Conservation (phyloP, 2,888 invertebrate species). For the Selenia dentaria region DNA sequence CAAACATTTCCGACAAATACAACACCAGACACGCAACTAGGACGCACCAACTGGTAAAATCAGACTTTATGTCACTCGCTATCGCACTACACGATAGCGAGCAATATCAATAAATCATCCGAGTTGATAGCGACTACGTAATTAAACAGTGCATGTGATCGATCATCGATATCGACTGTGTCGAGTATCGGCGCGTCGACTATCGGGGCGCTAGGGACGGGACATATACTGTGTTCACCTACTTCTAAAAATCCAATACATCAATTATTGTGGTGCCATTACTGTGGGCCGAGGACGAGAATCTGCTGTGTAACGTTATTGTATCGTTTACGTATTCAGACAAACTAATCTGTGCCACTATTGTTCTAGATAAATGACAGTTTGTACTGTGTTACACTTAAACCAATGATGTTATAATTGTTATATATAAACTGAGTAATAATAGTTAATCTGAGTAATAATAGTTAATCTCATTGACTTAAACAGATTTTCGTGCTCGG, state of each 20-base stretch:
- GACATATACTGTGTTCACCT: conserved; percentile 25
- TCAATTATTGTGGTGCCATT: too few species aligned
- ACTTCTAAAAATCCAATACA: conserved; percentile 30
- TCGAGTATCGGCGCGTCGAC: conserved; percentile 11
- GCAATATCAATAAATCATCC: conserved; percentile 80
- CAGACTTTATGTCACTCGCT: conserved; percentile 32
- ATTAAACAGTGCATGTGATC: conserved; percentile 71
- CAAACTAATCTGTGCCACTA: too few species aligned
- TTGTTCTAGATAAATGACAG: too few species aligned
- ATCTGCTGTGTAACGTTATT: too few species aligned
- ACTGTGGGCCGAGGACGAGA: too few species aligned
- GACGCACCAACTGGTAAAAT: conserved; percentile 24
- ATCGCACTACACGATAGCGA: conserved; percentile 49
- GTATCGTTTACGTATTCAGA: too few species aligned
- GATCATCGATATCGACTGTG: conserved; percentile 56
- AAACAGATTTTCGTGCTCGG: too few species aligned
- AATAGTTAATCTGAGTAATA: too few species aligned
- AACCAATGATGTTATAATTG: too few species aligned
- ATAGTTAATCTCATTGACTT: too few species aligned
- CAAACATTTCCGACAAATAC: conserved; percentile 16
- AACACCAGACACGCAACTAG: conserved; percentile 7
- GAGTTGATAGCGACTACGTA: conserved; percentile 62
- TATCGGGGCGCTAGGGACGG: conserved; percentile 8
- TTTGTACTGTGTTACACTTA: too few species aligned
- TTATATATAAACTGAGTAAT: too few species aligned